phyloP scores from a whole-genome alignment of 53 echinoderm and acorn worm species.

The Stichopus horrens region DNA sequence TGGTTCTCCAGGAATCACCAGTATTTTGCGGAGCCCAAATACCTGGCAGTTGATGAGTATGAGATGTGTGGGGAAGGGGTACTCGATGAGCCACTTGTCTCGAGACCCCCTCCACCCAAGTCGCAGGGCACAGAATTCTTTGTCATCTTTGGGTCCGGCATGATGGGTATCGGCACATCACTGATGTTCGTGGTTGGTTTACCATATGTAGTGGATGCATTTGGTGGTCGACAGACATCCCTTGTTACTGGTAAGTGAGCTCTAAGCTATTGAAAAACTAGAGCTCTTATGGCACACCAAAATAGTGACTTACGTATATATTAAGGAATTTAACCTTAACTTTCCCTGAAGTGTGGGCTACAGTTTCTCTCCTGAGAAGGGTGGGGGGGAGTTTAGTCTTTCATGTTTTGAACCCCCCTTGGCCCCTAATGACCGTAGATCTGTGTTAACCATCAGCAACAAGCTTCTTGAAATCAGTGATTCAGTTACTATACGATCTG shows the following conservation, averaged over 20 bases:
- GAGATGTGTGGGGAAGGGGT: neutral
- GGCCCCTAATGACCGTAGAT: too few species aligned
- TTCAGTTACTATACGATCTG: too few species aligned
- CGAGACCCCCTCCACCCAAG: conserved; percentile 20
- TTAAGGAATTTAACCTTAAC: too few species aligned
- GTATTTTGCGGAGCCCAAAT: neutral
- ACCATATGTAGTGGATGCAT: conserved; percentile 66
- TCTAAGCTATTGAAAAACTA: too few species aligned
- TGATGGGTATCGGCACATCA: conserved; percentile 70
- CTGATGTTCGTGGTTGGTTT: conserved; percentile 80
- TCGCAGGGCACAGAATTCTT: conserved; percentile 47
- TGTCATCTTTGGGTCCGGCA: conserved; percentile 55
- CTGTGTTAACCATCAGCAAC: too few species aligned
- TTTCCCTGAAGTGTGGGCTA: too few species aligned
- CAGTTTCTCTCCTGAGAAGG: too few species aligned
- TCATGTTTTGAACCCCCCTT: too few species aligned
- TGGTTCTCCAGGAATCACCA: conserved; percentile 35
- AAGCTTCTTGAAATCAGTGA: too few species aligned
- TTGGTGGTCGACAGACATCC: conserved; percentile 43
- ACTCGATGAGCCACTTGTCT: neutral
- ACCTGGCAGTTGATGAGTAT: conserved; percentile 4
- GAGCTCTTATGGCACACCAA: too few species aligned
- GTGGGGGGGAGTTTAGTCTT: too few species aligned
- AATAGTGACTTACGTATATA: too few species aligned
- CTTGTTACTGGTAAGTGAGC: conserved; percentile 61